phyloP scores from a whole-genome alignment of 37 sponge, comb jelly and placozoan genomes.

The Corticium candelabrum region DNA sequence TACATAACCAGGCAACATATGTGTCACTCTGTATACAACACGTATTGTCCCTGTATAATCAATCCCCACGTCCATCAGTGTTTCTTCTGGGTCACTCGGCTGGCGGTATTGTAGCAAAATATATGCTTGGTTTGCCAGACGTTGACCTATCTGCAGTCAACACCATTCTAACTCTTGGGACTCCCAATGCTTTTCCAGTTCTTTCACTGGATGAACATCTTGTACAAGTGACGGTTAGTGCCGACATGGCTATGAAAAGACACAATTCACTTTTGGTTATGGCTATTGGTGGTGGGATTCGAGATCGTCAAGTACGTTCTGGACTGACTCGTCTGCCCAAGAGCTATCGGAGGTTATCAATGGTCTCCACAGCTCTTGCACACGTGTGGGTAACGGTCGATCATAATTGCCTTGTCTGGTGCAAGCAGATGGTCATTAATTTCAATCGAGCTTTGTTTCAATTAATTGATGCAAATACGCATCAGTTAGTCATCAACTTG shows the following conservation, averaged over 20 bases:
- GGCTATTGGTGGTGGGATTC: not conserved
- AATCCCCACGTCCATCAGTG: not conserved
- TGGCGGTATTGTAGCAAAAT: slow-evolving; percentile 27
- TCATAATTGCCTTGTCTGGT: not conserved
- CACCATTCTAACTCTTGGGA: not conserved
- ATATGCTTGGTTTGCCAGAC: slow-evolving; percentile 10
- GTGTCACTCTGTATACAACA: not conserved
- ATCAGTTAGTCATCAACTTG: not conserved
- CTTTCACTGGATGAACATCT: not conserved
- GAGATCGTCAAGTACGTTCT: not conserved
- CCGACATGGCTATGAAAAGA: not conserved
- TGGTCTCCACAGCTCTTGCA: not conserved
- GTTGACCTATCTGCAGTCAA: not conserved
- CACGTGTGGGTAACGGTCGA: not conserved
- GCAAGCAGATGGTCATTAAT: not conserved
- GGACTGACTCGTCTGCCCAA: not conserved
- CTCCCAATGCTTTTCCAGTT: not conserved
- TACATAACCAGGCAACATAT: slow-evolving; percentile 10
- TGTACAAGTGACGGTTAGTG: not conserved
- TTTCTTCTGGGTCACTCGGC: slow-evolving; percentile 26
- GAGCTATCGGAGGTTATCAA: not conserved
- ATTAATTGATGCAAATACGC: not conserved
- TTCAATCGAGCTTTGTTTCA: not conserved
- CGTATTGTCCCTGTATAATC: slow-evolving; percentile 15
- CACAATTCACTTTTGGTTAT: not conserved